These are phyloP conservation scores for Periphyllus acericola DNA, from an alignment of 2,888 invertebrate genomes.

Conservation along the genomic window DNA sequence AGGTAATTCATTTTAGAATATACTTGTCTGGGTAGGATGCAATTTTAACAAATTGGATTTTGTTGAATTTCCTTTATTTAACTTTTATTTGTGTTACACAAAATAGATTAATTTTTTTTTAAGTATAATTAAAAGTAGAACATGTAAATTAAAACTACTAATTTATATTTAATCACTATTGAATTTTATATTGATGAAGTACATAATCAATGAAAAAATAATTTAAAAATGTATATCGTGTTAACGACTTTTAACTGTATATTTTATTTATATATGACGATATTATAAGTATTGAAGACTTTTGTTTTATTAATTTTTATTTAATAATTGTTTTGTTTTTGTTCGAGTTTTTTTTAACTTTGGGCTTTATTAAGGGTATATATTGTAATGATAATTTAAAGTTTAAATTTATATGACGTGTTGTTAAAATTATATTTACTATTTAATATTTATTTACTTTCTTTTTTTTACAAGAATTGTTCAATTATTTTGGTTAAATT, in stretches of 20 bases:
- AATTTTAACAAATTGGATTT: slow-evolving; percentile 50
- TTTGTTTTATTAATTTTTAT: slow-evolving; percentile 50
- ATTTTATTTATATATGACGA: slow-evolving; percentile 51
- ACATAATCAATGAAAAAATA: neutral
- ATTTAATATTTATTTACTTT: slow-evolving; percentile 51
- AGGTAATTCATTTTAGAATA: slow-evolving; percentile 49
- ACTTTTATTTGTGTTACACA: slow-evolving; percentile 45
- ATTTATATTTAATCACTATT: slow-evolving; percentile 1
- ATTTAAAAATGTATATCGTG: slow-evolving; percentile 37
- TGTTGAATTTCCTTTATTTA: slow-evolving; percentile 33
- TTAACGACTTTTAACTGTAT: slow-evolving; percentile 47
- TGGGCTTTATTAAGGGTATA: slow-evolving; percentile 59
- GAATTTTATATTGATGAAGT: slow-evolving; percentile 1
- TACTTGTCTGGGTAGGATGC: slow-evolving; percentile 58
- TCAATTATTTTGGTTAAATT: slow-evolving; percentile 56
- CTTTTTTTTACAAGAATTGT: slow-evolving; percentile 47
- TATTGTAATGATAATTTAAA: slow-evolving; percentile 53
- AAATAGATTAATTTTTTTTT: slow-evolving; percentile 25
- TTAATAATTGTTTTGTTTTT: slow-evolving; percentile 59
- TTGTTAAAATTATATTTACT: slow-evolving; percentile 61
- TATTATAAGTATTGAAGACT: slow-evolving; percentile 44
- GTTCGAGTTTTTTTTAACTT: slow-evolving; percentile 56
- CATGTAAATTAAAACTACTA: neutral
- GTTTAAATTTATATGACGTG: slow-evolving; percentile 55
- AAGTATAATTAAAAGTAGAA: slow-evolving; percentile 12